These are phyloP conservation scores for Rousettus madagascariensis DNA, from an alignment of 2,797 vertebrate genomes.

Conservation along the genomic window DNA sequence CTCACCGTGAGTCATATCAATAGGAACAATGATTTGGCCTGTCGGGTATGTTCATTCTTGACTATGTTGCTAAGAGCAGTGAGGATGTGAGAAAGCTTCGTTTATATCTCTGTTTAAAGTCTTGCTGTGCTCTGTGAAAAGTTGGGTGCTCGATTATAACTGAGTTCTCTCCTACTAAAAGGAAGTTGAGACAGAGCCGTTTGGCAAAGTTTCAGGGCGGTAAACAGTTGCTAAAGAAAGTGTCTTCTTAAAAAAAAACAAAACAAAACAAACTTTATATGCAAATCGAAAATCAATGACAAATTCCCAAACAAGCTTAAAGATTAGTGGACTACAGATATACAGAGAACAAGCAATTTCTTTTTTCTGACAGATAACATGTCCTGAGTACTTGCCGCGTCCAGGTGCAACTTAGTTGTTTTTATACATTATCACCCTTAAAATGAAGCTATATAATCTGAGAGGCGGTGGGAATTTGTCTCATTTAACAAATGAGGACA, in stretches of 20 bases:
- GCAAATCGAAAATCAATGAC: not conserved
- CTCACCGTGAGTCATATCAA: slow-evolving; percentile 16
- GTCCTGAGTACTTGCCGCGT: not conserved
- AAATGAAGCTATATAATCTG: not conserved
- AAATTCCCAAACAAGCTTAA: not conserved
- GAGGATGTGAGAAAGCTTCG: not conserved
- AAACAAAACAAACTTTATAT: not conserved
- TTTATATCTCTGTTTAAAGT: not conserved
- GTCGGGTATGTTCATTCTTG: not conserved
- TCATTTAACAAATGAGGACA: not conserved
- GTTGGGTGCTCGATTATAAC: not conserved
- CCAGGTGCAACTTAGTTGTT: not conserved
- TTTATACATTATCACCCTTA: not conserved
- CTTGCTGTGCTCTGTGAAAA: not conserved
- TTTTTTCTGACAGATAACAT: not conserved
- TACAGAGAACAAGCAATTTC: not conserved
- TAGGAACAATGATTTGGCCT: not conserved
- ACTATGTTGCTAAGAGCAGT: not conserved
- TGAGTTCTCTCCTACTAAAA: not conserved
- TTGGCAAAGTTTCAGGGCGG: not conserved
- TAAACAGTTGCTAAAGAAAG: not conserved
- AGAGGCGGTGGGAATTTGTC: not conserved
- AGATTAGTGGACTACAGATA: not conserved
- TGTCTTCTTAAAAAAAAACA: not conserved
- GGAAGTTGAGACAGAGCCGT: not conserved